phyloP scores from a whole-genome alignment of 2,888 invertebrate genomes.

The Glaucopsyche alexis region DNA sequence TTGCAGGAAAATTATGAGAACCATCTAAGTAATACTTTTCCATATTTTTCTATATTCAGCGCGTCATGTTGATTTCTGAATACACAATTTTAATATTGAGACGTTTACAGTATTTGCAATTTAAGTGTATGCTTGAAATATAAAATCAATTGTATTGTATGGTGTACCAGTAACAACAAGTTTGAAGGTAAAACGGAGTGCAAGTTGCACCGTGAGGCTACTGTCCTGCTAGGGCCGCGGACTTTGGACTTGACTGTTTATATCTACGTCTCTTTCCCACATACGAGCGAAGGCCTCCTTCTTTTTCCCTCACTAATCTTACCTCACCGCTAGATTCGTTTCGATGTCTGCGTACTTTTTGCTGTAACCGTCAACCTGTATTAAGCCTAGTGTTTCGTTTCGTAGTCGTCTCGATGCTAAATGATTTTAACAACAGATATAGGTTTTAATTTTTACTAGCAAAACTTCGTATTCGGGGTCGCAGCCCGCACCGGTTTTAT shows the following conservation, averaged over 20 bases:
- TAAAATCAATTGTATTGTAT: neutral
- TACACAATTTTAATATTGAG: too few relatives aligned
- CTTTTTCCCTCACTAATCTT: slow-evolving; percentile 50
- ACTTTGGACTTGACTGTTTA: slow-evolving; percentile 71
- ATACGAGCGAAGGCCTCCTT: slow-evolving; percentile 44
- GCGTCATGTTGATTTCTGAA: too few relatives aligned
- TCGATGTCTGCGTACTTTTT: slow-evolving; percentile 57
- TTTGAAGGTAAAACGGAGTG: slow-evolving; percentile 35
- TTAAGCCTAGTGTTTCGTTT: slow-evolving; percentile 32
- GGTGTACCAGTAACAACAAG: slow-evolving; percentile 33
- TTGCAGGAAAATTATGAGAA: neutral
- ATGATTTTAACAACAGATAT: too few relatives aligned
- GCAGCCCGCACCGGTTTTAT: too few relatives aligned
- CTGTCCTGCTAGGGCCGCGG: slow-evolving; percentile 60
- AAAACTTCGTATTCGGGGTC: too few relatives aligned
- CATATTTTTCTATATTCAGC: too few relatives aligned
- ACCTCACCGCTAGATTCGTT: slow-evolving; percentile 62
- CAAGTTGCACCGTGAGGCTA: slow-evolving; percentile 54
- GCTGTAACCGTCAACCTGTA: slow-evolving; percentile 45
- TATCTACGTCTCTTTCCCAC: slow-evolving; percentile 63
- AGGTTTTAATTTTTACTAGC: too few relatives aligned
- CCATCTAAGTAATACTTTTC: too few relatives aligned
- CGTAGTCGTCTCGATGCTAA: too few relatives aligned
- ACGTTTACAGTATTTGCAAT: too few relatives aligned
- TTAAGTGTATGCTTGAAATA: too few relatives aligned